phyloP scores from a whole-genome alignment of 2,888 invertebrate species.

The Ormyrus labotus region DNA sequence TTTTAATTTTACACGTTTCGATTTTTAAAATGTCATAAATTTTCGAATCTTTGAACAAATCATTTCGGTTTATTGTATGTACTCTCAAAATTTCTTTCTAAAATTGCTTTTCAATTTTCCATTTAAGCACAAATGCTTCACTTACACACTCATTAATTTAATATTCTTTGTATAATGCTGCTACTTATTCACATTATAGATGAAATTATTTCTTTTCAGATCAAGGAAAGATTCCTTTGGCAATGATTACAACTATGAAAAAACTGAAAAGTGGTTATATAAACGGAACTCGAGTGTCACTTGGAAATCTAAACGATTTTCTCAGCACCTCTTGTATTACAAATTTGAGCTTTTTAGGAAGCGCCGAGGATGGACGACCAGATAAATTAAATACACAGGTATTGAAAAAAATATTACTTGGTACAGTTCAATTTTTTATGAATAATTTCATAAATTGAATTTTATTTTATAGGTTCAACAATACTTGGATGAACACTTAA shows the following conservation, averaged over 20 bases:
- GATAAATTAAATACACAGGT: constrained; percentile 79
- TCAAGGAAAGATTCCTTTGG: constrained; percentile 92
- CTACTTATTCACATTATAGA: neutral
- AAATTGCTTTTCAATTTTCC: constrained; percentile 27
- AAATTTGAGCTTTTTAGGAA: constrained; percentile 95
- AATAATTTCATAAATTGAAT: neutral
- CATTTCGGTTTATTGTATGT: neutral
- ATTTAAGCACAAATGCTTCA: constrained; percentile 20
- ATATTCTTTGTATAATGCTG: neutral
- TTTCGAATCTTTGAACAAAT: no score
- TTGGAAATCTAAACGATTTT: constrained; percentile 96
- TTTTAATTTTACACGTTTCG: neutral
- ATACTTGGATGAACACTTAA: constrained; percentile 90
- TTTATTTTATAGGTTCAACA: constrained; percentile 84
- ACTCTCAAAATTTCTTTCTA: neutral
- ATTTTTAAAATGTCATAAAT: neutral
- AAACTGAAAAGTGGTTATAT: constrained; percentile 99
- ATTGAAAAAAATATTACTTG: no score
- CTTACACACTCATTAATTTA: constrained; percentile 12
- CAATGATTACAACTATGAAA: constrained; percentile 98
- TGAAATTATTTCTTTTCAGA: constrained; percentile 77
- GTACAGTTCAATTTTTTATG: no score
- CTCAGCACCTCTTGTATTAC: constrained; percentile 98
- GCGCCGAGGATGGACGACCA: constrained; percentile 93
- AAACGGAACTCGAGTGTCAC: constrained; percentile 97